Conservation (phyloP, 2,797 vertebrate genomes). For the Garrulus glandarius region DNA sequence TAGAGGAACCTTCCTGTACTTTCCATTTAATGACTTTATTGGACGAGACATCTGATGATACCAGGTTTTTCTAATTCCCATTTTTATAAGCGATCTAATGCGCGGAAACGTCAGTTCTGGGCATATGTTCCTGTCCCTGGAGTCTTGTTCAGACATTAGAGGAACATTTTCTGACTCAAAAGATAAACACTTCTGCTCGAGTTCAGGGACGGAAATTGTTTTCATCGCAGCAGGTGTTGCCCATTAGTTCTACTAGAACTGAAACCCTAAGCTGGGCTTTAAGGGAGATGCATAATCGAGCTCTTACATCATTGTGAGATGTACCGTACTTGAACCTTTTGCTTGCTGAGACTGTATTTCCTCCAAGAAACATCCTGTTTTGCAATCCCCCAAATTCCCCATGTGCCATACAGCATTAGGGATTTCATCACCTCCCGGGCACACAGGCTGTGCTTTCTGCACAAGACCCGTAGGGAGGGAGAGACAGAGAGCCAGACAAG, state of each 20-base stretch:
- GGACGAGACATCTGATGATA: constrained; percentile 49
- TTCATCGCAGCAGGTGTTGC: constrained; percentile 66
- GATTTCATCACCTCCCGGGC: constrained; percentile 35
- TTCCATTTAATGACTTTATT: constrained; percentile 59
- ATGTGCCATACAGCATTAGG: constrained; percentile 45
- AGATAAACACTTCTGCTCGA: constrained; percentile 66
- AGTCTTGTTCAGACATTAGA: constrained; percentile 72
- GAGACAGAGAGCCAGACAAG: constrained; percentile 21
- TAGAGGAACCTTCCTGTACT: constrained; percentile 36
- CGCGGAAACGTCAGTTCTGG: constrained; percentile 54
- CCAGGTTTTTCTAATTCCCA: constrained; percentile 66
- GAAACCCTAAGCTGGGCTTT: constrained; percentile 69
- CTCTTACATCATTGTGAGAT: constrained; percentile 67
- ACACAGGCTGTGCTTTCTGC: constrained; percentile 28
- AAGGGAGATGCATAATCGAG: constrained; percentile 68
- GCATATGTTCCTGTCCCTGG: constrained; percentile 49
- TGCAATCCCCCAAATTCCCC: constrained; percentile 54
- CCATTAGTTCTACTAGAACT: constrained; percentile 66
- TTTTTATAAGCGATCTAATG: constrained; percentile 69
- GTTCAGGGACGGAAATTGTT: constrained; percentile 59
- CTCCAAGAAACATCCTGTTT: constrained; percentile 69
- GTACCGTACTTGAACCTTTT: constrained; percentile 67
- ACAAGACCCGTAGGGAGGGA: constrained; percentile 17
- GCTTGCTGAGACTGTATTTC: constrained; percentile 59
- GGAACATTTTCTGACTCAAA: constrained; percentile 76